A percentile compares a stretch with the other conserved stretches of the same genome.
Evolutionary conservation across 2,113 vertebrate genomes (phyloP).

Genomic region (Centropus bengalensis): DNA sequence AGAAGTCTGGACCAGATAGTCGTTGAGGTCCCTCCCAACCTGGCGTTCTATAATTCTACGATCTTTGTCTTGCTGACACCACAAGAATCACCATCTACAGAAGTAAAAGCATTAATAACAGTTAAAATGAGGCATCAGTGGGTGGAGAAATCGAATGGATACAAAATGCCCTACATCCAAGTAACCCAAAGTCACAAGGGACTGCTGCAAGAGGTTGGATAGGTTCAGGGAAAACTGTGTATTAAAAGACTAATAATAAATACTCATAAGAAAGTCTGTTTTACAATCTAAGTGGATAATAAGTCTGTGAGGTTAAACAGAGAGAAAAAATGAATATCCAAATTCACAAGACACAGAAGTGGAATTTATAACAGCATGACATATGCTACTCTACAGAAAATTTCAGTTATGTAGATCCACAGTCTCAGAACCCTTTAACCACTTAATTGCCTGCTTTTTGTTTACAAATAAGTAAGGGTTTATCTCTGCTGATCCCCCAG

Average conservation of each 20-base stretch:
- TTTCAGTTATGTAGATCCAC: not conserved
- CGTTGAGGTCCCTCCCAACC: no score
- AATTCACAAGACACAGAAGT: not conserved
- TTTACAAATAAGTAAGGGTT: not conserved
- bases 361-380: fast-evolving
- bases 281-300: not conserved
- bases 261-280: not conserved
- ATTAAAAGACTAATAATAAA: not conserved
- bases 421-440: not conserved
- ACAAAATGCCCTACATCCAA: not conserved
- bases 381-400: not conserved
- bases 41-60: no score
- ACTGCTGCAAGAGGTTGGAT: not conserved
- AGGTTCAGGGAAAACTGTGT: not conserved
- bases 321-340: not conserved
- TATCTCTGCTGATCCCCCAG: not conserved
- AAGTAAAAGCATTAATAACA: not conserved
- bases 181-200: not conserved
- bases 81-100: not conserved
- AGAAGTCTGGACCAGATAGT: no score
- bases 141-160: not conserved
- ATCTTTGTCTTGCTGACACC: not conserved
- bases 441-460: not conserved
- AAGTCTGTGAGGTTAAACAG: not conserved
- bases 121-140: not conserved